Evolutionary conservation across 2,888 invertebrate genomes (phyloP), one percentile per base, ranked within the genome.

Genomic region (Mythimna loreyi): DNA sequence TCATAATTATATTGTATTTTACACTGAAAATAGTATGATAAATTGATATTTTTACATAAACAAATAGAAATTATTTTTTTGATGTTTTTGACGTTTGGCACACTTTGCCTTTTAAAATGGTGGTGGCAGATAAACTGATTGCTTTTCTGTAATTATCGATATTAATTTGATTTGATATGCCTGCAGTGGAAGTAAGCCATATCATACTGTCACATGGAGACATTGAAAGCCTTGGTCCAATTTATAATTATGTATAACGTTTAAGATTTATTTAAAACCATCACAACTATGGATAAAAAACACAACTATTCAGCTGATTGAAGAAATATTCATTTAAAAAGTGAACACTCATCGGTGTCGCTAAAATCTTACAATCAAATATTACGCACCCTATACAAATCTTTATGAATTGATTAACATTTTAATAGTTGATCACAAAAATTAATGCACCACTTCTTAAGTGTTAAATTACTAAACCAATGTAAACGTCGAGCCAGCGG

Each of bases 401-500:
- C 64, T 82, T 83, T 76, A 79, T 59, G 67, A 73, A 80, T 83
- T 78, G 81, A 84, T 85, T 86, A 91, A 91, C 88, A 90, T 90
- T 87, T 88, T 87, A 90, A 91, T 90, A 92, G 88, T 90, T 79
- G 86, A 93, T 93, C 92, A 93, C 91, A 93, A 92, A 90, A 91
- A 92, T n/a, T 90, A 92, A 92, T 92, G 93, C 93, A 95, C 93
- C 93, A 90, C 87, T 87, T 88, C 86, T 86, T 86, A 87, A 78
- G 85, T 86, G 85, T 82, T 80, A 86, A 82, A 45, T 52, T 71
- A 82, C 67, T 86, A 86, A 89, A 88, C 87, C 88, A 86, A 89
- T 90, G 88, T 90, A 91, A 90, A 93, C 84, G 86, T 87, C 72
- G 85, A 89, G 90, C 87, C 77, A 84, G 81, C 79, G 57, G 74